Conservation (phyloP, 1,140 invertebrate genomes). For the Pteromalus puparum region DNA sequence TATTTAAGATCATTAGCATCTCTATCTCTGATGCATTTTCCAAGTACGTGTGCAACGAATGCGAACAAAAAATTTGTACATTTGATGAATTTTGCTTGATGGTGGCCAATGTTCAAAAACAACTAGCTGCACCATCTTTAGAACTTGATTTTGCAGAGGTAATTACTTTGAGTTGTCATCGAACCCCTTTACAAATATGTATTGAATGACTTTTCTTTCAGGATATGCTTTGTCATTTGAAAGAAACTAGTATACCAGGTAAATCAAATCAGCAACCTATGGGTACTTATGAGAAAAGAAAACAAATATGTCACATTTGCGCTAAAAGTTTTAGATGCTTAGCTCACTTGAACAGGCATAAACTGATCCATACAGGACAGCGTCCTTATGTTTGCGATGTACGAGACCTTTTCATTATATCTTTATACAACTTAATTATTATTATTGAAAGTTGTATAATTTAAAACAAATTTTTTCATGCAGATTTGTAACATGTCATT, state of each 20-base stretch:
- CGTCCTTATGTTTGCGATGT: slow-evolving; percentile 70
- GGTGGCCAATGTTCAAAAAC: slow-evolving; percentile 71
- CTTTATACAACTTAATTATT: not conserved
- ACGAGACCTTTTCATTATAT: slow-evolving; percentile 56
- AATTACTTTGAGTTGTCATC: slow-evolving; percentile 15
- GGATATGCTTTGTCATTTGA: slow-evolving; percentile 68
- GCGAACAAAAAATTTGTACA: slow-evolving; percentile 67
- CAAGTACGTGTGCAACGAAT: slow-evolving; percentile 70
- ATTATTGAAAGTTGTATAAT: not conserved
- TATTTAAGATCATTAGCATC: slow-evolving; percentile 67
- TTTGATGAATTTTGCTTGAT: slow-evolving; percentile 71
- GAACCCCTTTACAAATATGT: not conserved
- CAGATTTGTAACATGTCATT: slow-evolving; percentile 78
- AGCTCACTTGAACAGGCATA: slow-evolving; percentile 71
- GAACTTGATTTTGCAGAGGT: slow-evolving; percentile 71
- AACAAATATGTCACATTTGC: slow-evolving; percentile 65
- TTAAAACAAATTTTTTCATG: slow-evolving; percentile 65
- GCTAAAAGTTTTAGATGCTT: slow-evolving; percentile 68
- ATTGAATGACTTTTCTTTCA: slow-evolving; percentile 51
- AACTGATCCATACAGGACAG: slow-evolving; percentile 69
- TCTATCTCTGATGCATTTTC: slow-evolving; percentile 65
- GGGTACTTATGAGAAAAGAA: slow-evolving; percentile 54
- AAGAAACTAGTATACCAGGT: slow-evolving; percentile 61
- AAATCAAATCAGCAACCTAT: slow-evolving; percentile 56
- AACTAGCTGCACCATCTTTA: slow-evolving; percentile 64